phyloP scores from a whole-genome alignment of 2,797 vertebrate genomes.

The Epinephelus awoara region DNA sequence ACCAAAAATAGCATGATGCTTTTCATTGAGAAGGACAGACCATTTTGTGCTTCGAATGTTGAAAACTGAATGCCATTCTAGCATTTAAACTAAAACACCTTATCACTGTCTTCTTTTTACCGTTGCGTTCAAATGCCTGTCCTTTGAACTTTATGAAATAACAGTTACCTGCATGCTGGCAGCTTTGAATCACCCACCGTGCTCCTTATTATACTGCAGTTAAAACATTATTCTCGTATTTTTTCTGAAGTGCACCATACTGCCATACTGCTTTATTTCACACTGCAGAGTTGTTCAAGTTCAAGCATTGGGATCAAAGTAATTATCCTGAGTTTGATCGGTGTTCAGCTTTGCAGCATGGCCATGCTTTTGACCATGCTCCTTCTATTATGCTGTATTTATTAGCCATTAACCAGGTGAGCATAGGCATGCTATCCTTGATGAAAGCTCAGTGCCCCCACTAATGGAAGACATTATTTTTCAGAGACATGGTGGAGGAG shows the following conservation, averaged over 20 bases:
- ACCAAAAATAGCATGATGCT: too few species aligned
- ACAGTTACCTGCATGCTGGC: neutral
- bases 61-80: neutral
- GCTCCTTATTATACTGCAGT: neutral
- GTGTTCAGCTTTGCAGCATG: constrained; percentile 32
- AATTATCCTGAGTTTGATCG: constrained; percentile 45
- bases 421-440: constrained; percentile 28
- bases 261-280: neutral
- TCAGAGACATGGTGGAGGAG: constrained; percentile 41
- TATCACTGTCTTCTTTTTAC: neutral
- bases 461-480: constrained; percentile 74
- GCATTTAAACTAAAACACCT: neutral
- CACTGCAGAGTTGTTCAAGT: constrained; percentile 19
- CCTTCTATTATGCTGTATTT: constrained; percentile 57
- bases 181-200: constrained; percentile 9
- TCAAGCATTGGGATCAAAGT: constrained; percentile 35
- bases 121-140: neutral
- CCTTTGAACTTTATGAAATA: constrained; percentile 10
- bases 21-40: neutral
- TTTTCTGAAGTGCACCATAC: neutral
- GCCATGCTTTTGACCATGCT: constrained; percentile 38
- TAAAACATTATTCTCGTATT: constrained; percentile 12
- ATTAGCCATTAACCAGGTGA: constrained; percentile 62
- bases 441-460: constrained; percentile 47
- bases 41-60: neutral